Evolutionary conservation across 2,888 invertebrate species (phyloP).

Genomic region (Aproaerema taeniolella): DNA sequence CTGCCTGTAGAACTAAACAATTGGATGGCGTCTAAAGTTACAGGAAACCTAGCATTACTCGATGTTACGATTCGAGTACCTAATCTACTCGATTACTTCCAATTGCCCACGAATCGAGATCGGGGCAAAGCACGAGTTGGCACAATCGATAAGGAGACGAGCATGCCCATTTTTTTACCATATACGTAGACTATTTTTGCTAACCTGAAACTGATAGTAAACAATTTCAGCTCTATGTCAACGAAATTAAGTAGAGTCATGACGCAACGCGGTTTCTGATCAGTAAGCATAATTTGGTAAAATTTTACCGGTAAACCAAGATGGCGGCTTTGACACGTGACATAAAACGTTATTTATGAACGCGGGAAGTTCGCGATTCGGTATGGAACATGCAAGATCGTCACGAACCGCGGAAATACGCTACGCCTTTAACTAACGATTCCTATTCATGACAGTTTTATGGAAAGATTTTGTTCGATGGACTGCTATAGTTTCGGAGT

Average conservation of each 20-base stretch:
- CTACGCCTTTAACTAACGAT: constrained; percentile 56
- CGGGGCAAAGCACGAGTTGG: constrained; percentile 72
- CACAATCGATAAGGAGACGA: constrained; percentile 69
- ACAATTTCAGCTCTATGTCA: constrained; percentile 46
- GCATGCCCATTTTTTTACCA: constrained; percentile 55
- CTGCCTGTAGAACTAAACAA: constrained; percentile 5
- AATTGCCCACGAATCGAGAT: constrained; percentile 61
- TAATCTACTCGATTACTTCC: constrained; percentile 51
- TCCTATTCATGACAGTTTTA: constrained; percentile 67
- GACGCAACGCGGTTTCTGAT: too few species aligned
- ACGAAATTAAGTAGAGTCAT: constrained; percentile 38
- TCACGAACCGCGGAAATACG: constrained; percentile 66
- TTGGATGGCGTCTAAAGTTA: constrained; percentile 26
- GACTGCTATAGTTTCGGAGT: constrained; percentile 22
- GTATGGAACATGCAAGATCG: constrained; percentile 66
- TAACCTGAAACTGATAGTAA: constrained; percentile 24
- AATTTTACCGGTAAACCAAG: constrained; percentile 51
- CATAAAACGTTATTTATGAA: constrained; percentile 69
- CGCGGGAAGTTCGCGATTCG: constrained; percentile 65
- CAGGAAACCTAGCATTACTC: constrained; percentile 28
- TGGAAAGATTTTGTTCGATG: constrained; percentile 38
- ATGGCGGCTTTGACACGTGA: constrained; percentile 69
- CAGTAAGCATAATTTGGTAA: constrained; percentile 37
- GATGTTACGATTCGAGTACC: constrained; percentile 43
- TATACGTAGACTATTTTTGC: constrained; percentile 31